Evolutionary conservation across 2,113 vertebrate species (phyloP).

Genomic region (Pristiophorus japonicus): DNA sequence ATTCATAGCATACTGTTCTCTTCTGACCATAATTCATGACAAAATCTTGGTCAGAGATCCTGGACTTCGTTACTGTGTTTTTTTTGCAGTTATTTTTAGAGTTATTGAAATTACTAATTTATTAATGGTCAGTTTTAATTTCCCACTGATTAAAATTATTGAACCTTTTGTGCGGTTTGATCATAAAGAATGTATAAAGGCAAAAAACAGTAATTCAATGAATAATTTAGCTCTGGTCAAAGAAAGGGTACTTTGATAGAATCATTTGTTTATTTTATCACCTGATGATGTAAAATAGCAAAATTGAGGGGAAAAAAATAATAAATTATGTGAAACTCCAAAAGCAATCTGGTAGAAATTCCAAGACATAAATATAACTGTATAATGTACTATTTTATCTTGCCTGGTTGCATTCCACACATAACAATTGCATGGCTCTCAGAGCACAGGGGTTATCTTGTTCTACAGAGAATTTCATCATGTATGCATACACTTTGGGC

Average conservation of each 20-base stretch:
- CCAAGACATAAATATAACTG: background rate
- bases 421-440: background rate
- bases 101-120: background rate
- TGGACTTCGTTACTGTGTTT: background rate
- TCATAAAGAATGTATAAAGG: background rate
- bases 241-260: background rate
- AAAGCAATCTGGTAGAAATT: background rate
- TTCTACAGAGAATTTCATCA: background rate
- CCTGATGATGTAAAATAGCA: background rate
- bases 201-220: background rate
- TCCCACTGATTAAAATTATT: background rate
- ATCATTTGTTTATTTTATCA: background rate
- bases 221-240: background rate
- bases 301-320: background rate
- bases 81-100: background rate
- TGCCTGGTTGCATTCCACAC: background rate
- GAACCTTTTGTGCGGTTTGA: background rate
- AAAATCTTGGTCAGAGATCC: background rate
- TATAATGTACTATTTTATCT: background rate
- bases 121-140: background rate
- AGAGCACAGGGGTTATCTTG: background rate
- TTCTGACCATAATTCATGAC: background rate
- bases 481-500: background rate
- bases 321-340: background rate
- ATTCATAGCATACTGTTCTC: background rate